phyloP scores from a whole-genome alignment of 2,888 invertebrate species.

The Tetragonisca angustula region DNA sequence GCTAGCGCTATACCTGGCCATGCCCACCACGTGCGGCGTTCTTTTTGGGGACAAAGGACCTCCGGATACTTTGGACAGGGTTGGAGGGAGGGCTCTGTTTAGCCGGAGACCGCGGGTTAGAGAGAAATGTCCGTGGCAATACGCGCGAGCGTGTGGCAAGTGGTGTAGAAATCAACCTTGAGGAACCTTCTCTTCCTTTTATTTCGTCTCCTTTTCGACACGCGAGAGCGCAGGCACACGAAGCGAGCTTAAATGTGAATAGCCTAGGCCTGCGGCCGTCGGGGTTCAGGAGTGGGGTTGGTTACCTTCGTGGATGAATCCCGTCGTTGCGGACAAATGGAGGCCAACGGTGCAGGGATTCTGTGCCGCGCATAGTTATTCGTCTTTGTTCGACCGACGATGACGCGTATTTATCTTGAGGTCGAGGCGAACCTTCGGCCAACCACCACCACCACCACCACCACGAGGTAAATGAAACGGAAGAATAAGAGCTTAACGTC shows the following conservation, averaged over 20 bases:
- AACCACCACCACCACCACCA: not conserved
- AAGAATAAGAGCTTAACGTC: constrained; percentile 29
- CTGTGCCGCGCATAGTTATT: constrained; percentile 31
- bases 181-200: constrained; percentile 43
- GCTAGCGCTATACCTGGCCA: constrained; percentile 24
- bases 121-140: constrained; percentile 65
- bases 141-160: constrained; percentile 56
- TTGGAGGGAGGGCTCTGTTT: constrained; percentile 46
- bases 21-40: constrained; percentile 58
- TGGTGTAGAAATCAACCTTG: constrained; percentile 71
- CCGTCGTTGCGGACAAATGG: constrained; percentile 74
- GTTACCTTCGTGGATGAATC: constrained; percentile 62
- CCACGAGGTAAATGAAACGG: constrained; percentile 12
- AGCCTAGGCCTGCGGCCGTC: constrained; percentile 31
- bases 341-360: constrained; percentile 69
- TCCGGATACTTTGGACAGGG: constrained; percentile 4
- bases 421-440: constrained; percentile 13
- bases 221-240: constrained; percentile 35
- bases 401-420: constrained; percentile 48
- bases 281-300: constrained; percentile 63
- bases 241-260: constrained; percentile 47
- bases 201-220: constrained; percentile 21
- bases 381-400: constrained; percentile 62
- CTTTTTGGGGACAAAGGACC: constrained; percentile 58
- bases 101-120: constrained; percentile 42